A percentile compares a stretch with the other conserved stretches of the same genome.
Conservation (phyloP, 2,888 invertebrate genomes). For the Hermaeophaga mercurialis region DNA sequence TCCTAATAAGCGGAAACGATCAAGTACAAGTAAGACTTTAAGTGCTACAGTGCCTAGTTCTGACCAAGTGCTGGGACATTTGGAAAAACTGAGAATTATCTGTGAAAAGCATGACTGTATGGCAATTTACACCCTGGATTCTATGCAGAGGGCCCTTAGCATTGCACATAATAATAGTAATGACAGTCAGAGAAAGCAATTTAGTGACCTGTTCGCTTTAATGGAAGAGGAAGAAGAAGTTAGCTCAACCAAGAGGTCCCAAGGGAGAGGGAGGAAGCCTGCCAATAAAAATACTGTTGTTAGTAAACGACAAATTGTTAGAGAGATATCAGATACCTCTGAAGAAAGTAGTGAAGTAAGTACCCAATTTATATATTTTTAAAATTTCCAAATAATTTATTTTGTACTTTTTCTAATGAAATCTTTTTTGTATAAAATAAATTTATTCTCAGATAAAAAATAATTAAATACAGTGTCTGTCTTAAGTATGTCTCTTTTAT, state of each 20-base stretch:
- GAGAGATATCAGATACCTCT: conserved; percentile 67
- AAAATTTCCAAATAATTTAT: no score
- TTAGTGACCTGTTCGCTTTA: conserved; percentile 86
- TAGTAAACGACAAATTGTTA: conserved; percentile 50
- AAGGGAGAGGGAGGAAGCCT: conserved; percentile 61
- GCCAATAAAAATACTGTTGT: conserved; percentile 47
- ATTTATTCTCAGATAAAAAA: no score
- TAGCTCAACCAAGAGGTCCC: conserved; percentile 65
- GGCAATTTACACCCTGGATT: conserved; percentile 85
- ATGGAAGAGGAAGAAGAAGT: conserved; percentile 84
- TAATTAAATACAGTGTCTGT: no score
- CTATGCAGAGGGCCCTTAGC: conserved; percentile 89
- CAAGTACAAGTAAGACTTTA: conserved; percentile 72
- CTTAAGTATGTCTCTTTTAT: no score
- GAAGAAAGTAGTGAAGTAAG: conserved; percentile 82
- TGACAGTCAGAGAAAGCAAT: conserved; percentile 89
- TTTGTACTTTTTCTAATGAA: no score
- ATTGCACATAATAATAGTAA: conserved; percentile 81
- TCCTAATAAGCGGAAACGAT: conserved; percentile 89
- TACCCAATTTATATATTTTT: no score
- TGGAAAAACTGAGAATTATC: conserved; percentile 85
- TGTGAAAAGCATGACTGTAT: conserved; percentile 72
- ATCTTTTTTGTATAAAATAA: no score
- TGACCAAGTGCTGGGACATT: conserved; percentile 87
- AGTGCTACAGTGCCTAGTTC: conserved; percentile 74